These are phyloP conservation scores for Junco hyemalis DNA, from an alignment of 2,113 vertebrate species.

Conservation along the genomic window DNA sequence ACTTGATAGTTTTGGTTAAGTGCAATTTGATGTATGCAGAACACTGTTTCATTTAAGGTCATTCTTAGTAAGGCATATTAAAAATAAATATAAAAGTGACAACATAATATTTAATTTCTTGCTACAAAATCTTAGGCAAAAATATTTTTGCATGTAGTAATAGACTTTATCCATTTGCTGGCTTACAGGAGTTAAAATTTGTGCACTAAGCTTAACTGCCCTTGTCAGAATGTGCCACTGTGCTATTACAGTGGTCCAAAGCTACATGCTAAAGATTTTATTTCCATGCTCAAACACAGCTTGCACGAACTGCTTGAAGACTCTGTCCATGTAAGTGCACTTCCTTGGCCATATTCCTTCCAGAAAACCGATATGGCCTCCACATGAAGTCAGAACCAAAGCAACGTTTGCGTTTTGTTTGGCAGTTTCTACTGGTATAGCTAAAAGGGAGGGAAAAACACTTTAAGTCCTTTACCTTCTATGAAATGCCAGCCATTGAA, in stretches of 20 bases:
- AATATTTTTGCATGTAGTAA: constrained; percentile 72
- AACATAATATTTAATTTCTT: constrained; percentile 70
- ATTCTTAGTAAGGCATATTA: constrained; percentile 80
- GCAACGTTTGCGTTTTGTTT: constrained; percentile 97
- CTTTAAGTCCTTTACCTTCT: neutral
- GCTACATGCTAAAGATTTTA: constrained; percentile 76
- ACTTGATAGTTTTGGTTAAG: constrained; percentile 73
- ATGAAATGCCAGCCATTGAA: neutral
- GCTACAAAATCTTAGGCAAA: constrained; percentile 75
- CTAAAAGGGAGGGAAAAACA: constrained; percentile 62
- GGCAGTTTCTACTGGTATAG: constrained; percentile 91
- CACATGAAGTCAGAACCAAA: constrained; percentile 90
- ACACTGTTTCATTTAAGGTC: constrained; percentile 75
- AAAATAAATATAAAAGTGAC: constrained; percentile 76
- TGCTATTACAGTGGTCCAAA: constrained; percentile 9
- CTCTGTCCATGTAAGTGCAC: constrained; percentile 97
- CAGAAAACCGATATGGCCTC: constrained; percentile 97
- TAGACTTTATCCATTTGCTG: constrained; percentile 71
- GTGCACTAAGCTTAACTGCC: constrained; percentile 67
- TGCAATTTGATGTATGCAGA: constrained; percentile 69
- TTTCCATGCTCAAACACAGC: constrained; percentile 90
- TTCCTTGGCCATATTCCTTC: constrained; percentile 95
- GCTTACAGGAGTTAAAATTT: constrained; percentile 67
- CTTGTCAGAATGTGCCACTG: constrained; percentile 48
- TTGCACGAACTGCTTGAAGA: constrained; percentile 95